These are phyloP conservation scores for Paracentrotus lividus DNA, from an alignment of 53 echinoderm and acorn worm genomes.

Conservation along the genomic window DNA sequence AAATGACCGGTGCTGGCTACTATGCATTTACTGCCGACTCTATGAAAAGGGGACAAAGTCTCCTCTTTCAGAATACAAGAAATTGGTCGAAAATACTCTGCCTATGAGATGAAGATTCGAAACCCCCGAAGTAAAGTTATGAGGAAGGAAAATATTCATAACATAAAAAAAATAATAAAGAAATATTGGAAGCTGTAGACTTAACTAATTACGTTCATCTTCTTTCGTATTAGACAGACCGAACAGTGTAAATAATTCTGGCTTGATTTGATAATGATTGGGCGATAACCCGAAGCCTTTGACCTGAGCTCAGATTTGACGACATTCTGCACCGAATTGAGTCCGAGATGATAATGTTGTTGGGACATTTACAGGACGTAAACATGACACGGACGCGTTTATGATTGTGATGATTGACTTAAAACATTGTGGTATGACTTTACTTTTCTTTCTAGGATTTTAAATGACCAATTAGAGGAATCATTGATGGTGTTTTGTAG, in stretches of 20 bases:
- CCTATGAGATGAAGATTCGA: too few relatives aligned
- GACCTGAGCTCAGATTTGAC: conserved; percentile 5
- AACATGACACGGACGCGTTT: neutral
- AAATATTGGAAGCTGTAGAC: too few relatives aligned
- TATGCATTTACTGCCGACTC: too few relatives aligned
- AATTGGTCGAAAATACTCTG: too few relatives aligned
- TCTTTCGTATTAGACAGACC: too few relatives aligned
- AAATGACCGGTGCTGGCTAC: too few relatives aligned
- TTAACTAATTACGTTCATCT: too few relatives aligned
- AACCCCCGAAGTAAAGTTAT: too few relatives aligned
- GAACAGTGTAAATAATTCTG: neutral
- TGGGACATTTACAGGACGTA: neutral
- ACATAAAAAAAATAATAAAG: too few relatives aligned
- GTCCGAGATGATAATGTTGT: neutral
- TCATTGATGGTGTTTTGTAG: neutral
- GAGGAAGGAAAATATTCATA: too few relatives aligned
- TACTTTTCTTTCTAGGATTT: neutral
- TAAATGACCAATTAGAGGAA: neutral
- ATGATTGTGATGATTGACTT: conserved; percentile 3
- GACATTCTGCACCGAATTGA: conserved; percentile 16
- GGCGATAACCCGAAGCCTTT: neutral
- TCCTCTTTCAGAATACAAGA: too few relatives aligned
- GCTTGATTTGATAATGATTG: neutral
- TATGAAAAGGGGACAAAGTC: too few relatives aligned
- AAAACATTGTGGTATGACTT: neutral